phyloP scores from a whole-genome alignment of 64 coral and sea anemone species.

The Actinia tenebrosa region DNA sequence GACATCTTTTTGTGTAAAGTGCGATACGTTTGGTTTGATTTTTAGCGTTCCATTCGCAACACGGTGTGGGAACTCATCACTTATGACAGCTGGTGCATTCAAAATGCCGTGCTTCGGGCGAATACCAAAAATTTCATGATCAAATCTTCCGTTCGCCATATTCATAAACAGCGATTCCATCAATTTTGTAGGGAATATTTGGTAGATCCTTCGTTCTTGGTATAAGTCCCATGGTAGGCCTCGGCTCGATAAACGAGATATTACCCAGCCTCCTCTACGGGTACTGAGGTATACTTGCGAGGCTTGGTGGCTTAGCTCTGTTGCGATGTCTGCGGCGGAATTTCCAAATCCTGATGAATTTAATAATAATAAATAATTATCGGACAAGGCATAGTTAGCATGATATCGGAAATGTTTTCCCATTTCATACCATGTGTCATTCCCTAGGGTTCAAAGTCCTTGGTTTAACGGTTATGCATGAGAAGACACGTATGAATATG shows the following conservation, averaged over 20 bases:
- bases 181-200: slow-evolving; percentile 16
- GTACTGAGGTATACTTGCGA: slow-evolving; percentile 83
- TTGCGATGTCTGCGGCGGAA: slow-evolving; percentile 82
- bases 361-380: no score
- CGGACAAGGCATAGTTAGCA: no score
- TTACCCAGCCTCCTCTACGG: slow-evolving; percentile 84
- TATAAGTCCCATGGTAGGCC: slow-evolving; percentile 62
- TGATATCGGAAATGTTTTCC: no score
- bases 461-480: neutral
- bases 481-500: neutral
- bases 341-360: slow-evolving; percentile 70
- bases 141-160: neutral
- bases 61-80: slow-evolving; percentile 56
- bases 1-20: slow-evolving; percentile 39
- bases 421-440: no score
- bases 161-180: slow-evolving; percentile 1
- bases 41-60: slow-evolving; percentile 58
- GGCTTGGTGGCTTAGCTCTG: slow-evolving; percentile 75
- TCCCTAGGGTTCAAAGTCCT: neutral
- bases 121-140: slow-evolving; percentile 25
- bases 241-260: slow-evolving; percentile 57
- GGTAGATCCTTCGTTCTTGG: slow-evolving; percentile 40
- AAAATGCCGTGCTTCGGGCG: neutral
- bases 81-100: slow-evolving; percentile 56
- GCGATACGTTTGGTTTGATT: slow-evolving; percentile 41